Percentiles rank a stretch among this genome's conserved stretches.
These are phyloP conservation scores for Halocynthia aurantium DNA, from an alignment of 23 tunicate genomes.

Conservation along the genomic window DNA sequence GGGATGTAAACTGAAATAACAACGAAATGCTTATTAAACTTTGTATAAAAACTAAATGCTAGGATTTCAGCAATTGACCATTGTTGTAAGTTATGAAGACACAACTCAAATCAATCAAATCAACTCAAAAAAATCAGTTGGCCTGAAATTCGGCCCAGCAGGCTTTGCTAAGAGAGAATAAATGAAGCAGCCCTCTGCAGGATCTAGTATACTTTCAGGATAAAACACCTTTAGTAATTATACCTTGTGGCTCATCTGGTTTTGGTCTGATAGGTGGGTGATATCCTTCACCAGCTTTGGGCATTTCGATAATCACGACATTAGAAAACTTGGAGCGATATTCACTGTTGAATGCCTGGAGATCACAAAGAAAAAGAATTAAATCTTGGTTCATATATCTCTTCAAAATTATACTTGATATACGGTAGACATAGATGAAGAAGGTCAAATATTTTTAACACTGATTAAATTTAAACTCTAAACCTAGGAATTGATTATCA, in stretches of 20 bases:
- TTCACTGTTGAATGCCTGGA: slow-evolving; percentile 12
- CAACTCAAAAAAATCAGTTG: background rate
- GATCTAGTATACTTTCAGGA: background rate
- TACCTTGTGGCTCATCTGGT: background rate
- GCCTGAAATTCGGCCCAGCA: background rate
- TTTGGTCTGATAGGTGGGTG: background rate
- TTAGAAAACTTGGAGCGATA: slow-evolving; percentile 7
- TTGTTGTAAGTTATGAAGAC: no score
- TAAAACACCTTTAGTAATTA: background rate
- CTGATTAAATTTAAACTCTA: background rate
- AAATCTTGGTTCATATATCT: no score
- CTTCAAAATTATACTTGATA: no score
- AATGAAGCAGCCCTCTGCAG: background rate
- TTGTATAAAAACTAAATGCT: no score
- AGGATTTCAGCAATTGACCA: no score
- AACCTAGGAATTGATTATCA: no score
- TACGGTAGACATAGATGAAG: background rate
- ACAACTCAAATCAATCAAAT: background rate
- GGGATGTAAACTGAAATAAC: background rate
- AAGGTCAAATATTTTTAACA: background rate
- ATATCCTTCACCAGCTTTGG: background rate
- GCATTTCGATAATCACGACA: slow-evolving; percentile 4
- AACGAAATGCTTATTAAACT: no score
- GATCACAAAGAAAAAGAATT: background rate
- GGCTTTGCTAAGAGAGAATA: background rate